Percentiles rank a stretch among this genome's conserved stretches.
phyloP scores from a whole-genome alignment of 2,888 invertebrate genomes.

The Noctua janthina region DNA sequence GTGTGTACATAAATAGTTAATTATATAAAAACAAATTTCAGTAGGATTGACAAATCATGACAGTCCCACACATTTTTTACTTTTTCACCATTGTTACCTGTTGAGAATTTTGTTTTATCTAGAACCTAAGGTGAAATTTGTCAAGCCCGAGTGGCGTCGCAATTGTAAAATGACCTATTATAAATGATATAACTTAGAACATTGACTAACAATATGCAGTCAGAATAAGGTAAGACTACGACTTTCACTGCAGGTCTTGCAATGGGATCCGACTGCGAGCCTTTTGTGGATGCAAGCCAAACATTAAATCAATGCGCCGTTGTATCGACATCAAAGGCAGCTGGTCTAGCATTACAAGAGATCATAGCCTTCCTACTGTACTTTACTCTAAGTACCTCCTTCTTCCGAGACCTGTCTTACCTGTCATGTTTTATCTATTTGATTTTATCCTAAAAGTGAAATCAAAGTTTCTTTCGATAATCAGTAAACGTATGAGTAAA shows the following conservation, averaged over 20 bases:
- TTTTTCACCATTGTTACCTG: neutral
- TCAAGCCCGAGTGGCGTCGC: neutral
- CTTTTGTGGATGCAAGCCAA: conserved; percentile 7
- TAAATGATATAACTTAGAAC: neutral
- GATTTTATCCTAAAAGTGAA: neutral
- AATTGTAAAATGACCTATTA: neutral
- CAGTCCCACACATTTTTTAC: neutral
- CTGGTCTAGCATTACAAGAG: neutral
- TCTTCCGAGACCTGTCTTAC: neutral
- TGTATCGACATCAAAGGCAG: conserved; percentile 1
- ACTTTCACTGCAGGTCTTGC: conserved; percentile 1
- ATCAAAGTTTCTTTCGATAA: neutral
- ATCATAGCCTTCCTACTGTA: neutral
- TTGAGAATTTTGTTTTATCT: neutral
- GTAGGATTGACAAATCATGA: neutral
- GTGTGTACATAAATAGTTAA: too few relatives aligned
- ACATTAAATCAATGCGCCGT: neutral
- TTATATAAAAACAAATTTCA: too few relatives aligned
- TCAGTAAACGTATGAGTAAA: neutral
- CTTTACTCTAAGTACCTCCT: neutral
- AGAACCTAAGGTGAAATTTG: neutral
- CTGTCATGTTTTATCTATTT: neutral
- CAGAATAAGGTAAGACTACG: neutral
- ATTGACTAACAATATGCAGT: conserved; percentile 1
- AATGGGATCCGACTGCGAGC: neutral